Evolutionary conservation across 2,113 vertebrate species (phyloP).

Genomic region (crab-eating macaque (Macaca fascicularis)): T2T-MFA8v1.1 NC_088385.1:37528001-37528500

Average conservation of each 20-base stretch:
- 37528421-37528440: not conserved
- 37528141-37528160: not conserved
- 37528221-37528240: not conserved
- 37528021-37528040: not conserved
- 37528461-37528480: not conserved
- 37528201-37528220: not conserved
- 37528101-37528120: not conserved
- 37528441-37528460: not conserved
- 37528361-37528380: not conserved
- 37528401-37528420: not conserved
- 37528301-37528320: not conserved
- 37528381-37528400: not conserved
- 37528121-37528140: no score
- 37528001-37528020: not conserved
- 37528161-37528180: not conserved
- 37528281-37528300: not conserved
- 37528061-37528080: not conserved
- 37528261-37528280: not conserved
- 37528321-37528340: not conserved
- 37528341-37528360: not conserved
- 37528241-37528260: not conserved
- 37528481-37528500: not conserved
- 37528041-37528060: not conserved
- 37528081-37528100: no score
- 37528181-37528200: not conserved